Evolutionary conservation across 2,797 vertebrate genomes (phyloP).

Genomic region (Florisuga fusca): DNA sequence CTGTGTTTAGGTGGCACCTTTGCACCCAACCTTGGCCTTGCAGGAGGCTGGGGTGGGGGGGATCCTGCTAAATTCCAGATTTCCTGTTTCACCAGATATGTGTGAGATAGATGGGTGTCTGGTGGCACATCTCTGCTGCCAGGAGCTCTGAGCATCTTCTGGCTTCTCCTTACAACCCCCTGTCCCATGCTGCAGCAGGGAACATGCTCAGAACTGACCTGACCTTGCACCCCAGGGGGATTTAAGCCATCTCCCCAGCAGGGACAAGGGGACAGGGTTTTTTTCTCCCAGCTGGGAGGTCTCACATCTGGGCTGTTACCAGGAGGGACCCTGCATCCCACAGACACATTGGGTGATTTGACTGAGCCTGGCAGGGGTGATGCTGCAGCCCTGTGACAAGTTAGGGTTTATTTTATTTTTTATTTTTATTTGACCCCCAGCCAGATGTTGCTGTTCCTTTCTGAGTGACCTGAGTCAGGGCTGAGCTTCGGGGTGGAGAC

Average conservation of each 20-base stretch:
- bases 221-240: neutral
- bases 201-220: rapidly evolving
- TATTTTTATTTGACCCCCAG: neutral
- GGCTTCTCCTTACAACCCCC: neutral
- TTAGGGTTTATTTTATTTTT: too few relatives aligned
- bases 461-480: too few relatives aligned
- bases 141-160: neutral
- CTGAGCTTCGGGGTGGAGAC: neutral
- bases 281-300: neutral
- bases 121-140: neutral
- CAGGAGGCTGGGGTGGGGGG: neutral
- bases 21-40: neutral
- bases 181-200: neutral
- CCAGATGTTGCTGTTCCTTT: rapidly evolving
- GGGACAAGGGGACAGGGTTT: rapidly evolving
- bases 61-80: neutral
- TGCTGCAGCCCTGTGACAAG: rapidly evolving
- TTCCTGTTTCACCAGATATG: neutral
- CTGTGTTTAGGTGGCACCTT: rapidly evolving
- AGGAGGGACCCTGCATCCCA: neutral
- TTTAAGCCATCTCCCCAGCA: neutral
- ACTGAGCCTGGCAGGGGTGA: neutral
- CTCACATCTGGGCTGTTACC: neutral
- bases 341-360: neutral
- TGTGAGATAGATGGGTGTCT: neutral